Evolutionary conservation across 2,888 invertebrate genomes (phyloP), one percentile per base, ranked within the genome.

Genomic region (Chrysolina americana): DNA sequence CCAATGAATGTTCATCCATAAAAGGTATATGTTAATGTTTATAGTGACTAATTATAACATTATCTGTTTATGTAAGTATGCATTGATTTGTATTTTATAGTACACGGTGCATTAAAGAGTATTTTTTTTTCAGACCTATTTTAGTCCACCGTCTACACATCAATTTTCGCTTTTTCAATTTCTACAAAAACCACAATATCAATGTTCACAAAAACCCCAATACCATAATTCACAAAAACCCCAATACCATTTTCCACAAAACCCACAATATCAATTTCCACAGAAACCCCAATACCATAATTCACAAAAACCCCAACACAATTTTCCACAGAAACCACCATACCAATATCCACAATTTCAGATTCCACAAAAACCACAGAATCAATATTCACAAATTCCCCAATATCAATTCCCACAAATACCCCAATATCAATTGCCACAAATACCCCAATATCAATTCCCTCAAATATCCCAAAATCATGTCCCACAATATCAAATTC

Each of bases 381-480:
- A 47, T 1, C 21, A 66, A n/a, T 66, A 28, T 50, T 28, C 64
- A 13, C 72, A 69, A 36, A 44, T 21, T 10, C 68, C 72, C 10
- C 50, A 62, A 50, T 70, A 47, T 23, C 44, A 66, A 36, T 47
- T 64, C 28, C 63, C 68, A 17, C 72, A 68, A 64, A 41, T 41
- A 13, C 66, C 71, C 13, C 41, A 53, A 53, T 73, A 21, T 62
- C 65, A 64, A 6, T 47, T 69, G 1, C 73, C 73, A 19, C 73
- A 73, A 69, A 53, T 65, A 56, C 73, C 73, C 2, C 69, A 73
- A 47, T 65, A 68, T 53, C 66, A 48, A 13, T 66, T 66, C 19
- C 66, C 66, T 15, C 48, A 50, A 21, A 47, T 50, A 36, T 36
- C 50, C 0, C 66, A 66, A 36, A 28, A 62, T 59, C 71, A 62